Evolutionary conservation across 2,888 invertebrate species (phyloP), one percentile per base, ranked within the genome.

Genomic region (Clostera curtula): DNA sequence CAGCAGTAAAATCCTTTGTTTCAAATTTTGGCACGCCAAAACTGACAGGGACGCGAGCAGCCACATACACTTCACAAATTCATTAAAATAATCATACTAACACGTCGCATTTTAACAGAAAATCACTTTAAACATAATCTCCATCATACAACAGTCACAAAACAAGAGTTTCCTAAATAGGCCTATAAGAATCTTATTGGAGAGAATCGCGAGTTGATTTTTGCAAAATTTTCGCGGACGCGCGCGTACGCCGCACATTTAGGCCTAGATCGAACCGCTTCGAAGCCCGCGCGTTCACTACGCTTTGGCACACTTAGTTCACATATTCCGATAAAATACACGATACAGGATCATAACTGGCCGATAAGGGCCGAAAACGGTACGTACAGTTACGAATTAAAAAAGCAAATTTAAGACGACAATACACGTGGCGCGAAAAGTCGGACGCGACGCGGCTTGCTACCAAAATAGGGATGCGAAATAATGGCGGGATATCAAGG

Each of bases 151-250:
- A 10, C 5, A 15, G 8, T 10, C 15, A 14, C 15, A 10, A n/a
- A 15, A n/a, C 4, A 11, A 18, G 9, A 29, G 10, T 12, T 24
- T 19, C 19, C 19, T 24, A 29, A 29, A 29, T 29, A 23, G 28
- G 28, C 28, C 28, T 29, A 29, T 24, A 24, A 29, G 24, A 29
- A 24, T 29, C 28, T 29, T 29, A 29, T 24, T 24, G 23, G 23
- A 19, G 8, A 23, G n/a, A 15, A 24, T 9, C 10, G n/a, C 8
- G 7, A 19, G n/a, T n/a, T 10, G 15, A 29, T 12, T 14, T 24
- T 19, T 29, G 28, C 28, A 19, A 29, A 23, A 10, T 6, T 15
- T 15, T 23, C 15, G 23, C 14, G 14, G n/a, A 9, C 6, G 23
- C 15, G 13, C 23, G 23, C 23, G 15, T 1, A 0, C 4, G 6